Percentiles rank a stretch among this genome's conserved stretches.
These are phyloP conservation scores for Plutomurus gul DNA, from an alignment of 1,140 invertebrate genomes.

Conservation along the genomic window DNA sequence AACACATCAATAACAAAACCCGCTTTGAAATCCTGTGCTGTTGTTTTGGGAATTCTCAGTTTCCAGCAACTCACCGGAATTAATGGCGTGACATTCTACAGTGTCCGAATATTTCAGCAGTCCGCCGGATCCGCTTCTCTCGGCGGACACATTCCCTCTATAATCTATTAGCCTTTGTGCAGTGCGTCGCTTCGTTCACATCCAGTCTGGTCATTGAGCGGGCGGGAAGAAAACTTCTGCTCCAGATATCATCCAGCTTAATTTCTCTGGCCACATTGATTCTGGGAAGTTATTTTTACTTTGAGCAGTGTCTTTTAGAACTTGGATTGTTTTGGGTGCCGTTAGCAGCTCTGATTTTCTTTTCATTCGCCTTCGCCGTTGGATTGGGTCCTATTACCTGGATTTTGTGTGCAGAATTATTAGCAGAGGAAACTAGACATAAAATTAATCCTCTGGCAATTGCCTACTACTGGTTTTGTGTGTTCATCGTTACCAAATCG, in stretches of 20 bases:
- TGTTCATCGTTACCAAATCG: conserved; percentile 43
- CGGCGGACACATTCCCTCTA: conserved; percentile 21
- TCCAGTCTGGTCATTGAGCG: conserved; percentile 38
- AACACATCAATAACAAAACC: background rate
- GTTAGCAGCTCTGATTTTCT: conserved; percentile 59
- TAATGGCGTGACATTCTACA: conserved; percentile 47
- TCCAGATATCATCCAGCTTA: background rate
- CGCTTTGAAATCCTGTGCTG: conserved; percentile 15
- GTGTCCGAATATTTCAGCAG: conserved; percentile 44
- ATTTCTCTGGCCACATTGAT: background rate
- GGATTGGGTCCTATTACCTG: conserved; percentile 65
- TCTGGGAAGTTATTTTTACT: conserved; percentile 44
- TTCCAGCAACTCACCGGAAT: conserved; percentile 50
- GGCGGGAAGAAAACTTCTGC: conserved; percentile 38
- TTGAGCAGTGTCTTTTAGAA: background rate
- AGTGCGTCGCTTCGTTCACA: conserved; percentile 36
- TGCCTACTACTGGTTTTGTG: conserved; percentile 48
- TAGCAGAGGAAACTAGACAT: conserved; percentile 33
- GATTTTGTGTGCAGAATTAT: conserved; percentile 56
- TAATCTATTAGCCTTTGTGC: conserved; percentile 35
- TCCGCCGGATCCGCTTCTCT: background rate
- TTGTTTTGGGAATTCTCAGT: conserved; percentile 40
- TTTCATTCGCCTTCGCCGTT: conserved; percentile 58
- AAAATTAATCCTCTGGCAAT: conserved; percentile 46
- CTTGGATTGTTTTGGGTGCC: conserved; percentile 54